Evolutionary conservation across 2,797 vertebrate genomes (phyloP).

Genomic region (Mastacembelus armatus): DNA sequence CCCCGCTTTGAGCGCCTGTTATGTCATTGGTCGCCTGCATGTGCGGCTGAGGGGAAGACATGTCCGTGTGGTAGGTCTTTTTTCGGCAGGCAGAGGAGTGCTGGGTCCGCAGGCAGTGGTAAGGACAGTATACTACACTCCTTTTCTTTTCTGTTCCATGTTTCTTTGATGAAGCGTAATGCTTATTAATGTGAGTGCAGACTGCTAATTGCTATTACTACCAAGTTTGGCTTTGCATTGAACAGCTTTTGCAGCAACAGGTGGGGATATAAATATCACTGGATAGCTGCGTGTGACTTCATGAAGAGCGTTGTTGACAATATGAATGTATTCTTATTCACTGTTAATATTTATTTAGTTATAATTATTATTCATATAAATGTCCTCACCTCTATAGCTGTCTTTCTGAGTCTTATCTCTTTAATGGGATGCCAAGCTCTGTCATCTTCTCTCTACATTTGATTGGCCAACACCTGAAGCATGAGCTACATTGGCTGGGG

Average conservation of each 20-base stretch:
- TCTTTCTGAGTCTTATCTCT: not conserved
- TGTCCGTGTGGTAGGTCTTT: too few species aligned
- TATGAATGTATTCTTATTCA: too few species aligned
- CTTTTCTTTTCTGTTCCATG: not conserved
- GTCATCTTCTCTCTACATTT: not conserved
- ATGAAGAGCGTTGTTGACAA: not conserved
- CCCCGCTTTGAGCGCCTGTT: slow-evolving; percentile 9
- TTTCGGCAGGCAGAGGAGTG: slow-evolving; percentile 15
- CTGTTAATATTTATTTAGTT: too few species aligned
- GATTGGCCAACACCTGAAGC: slow-evolving; percentile 54
- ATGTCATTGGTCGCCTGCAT: slow-evolving; percentile 39
- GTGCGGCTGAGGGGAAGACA: slow-evolving; percentile 24
- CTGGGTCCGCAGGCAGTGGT: slow-evolving; percentile 39
- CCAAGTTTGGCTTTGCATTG: not conserved
- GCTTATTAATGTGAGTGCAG: not conserved
- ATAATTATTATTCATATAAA: too few species aligned
- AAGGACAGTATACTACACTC: not conserved
- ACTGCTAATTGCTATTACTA: not conserved
- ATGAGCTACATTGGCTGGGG: not conserved
- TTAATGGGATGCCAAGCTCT: not conserved
- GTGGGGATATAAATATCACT: not conserved
- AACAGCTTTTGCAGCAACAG: not conserved
- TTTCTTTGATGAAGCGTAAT: not conserved
- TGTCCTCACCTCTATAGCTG: not conserved
- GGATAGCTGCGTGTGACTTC: too few species aligned